Evolutionary conservation across 2,113 vertebrate genomes (phyloP).

Genomic region (Entelurus aequoreus): DNA sequence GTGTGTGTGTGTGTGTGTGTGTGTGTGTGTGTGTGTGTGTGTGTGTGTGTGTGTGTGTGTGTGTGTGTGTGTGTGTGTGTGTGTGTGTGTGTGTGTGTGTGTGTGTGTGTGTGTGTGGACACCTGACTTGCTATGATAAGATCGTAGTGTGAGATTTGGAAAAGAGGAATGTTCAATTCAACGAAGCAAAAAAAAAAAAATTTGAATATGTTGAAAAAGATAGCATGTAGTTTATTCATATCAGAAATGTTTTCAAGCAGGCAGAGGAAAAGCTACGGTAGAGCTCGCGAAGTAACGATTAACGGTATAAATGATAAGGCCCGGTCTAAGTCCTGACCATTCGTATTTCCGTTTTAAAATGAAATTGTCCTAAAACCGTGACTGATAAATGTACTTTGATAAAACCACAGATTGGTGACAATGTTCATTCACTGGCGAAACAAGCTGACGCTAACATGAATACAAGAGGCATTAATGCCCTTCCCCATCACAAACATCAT

Average conservation of each 20-base stretch:
- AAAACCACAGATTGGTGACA: no score
- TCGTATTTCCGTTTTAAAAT: no score
- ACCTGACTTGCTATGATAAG: slow-evolving; percentile 21
- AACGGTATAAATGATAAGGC: no score
- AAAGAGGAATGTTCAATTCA: slow-evolving; percentile 10
- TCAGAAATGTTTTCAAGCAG: slow-evolving; percentile 8
- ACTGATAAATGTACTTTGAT: no score
- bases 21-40: slow-evolving; percentile 2
- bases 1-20: slow-evolving; percentile 8
- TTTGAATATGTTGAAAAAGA: background rate
- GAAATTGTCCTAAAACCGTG: no score
- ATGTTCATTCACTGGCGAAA: no score
- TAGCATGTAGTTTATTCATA: background rate
- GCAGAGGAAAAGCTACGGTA: background rate
- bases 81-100: background rate
- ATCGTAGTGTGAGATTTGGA: slow-evolving; percentile 17
- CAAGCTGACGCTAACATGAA: no score
- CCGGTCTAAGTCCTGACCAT: no score
- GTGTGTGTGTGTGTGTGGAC: background rate
- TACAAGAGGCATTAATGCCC: no score
- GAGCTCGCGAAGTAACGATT: no score
- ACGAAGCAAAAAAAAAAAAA: slow-evolving; percentile 1
- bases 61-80: no score
- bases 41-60: slow-evolving; percentile 1
- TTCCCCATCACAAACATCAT: no score